Percentiles rank a stretch among this genome's conserved stretches.
Evolutionary conservation across 2,797 vertebrate genomes (phyloP).

Genomic region (Sorex maritimensis): DNA sequence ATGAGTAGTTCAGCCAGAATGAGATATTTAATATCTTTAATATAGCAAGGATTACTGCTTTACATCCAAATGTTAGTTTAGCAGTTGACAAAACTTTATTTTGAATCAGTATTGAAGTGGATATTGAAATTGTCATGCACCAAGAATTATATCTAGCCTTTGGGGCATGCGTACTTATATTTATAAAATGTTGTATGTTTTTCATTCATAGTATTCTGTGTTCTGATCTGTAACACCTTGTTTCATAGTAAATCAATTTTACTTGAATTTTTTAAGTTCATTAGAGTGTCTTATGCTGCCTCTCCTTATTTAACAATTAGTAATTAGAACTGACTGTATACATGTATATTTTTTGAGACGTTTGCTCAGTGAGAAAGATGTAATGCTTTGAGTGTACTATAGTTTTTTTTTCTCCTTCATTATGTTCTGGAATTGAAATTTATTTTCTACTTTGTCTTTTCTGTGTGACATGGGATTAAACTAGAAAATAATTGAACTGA

Average conservation of each 20-base stretch:
- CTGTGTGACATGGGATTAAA: constrained; percentile 39
- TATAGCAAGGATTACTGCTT: constrained; percentile 57
- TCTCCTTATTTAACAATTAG: constrained; percentile 53
- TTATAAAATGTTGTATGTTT: constrained; percentile 55
- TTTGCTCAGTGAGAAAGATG: constrained; percentile 47
- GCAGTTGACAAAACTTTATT: not conserved
- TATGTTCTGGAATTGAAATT: constrained; percentile 46
- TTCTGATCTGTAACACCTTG: constrained; percentile 41
- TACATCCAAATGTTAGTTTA: constrained; percentile 19
- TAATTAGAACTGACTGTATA: constrained; percentile 28
- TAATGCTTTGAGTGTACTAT: not conserved
- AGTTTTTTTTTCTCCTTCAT: constrained; percentile 11
- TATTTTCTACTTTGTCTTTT: constrained; percentile 68
- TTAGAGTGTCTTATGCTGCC: constrained; percentile 40
- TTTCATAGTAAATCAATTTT: constrained; percentile 60
- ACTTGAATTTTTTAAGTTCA: constrained; percentile 57
- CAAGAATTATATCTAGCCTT: constrained; percentile 34
- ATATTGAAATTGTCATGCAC: constrained; percentile 50
- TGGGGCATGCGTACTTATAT: not conserved
- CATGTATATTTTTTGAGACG: constrained; percentile 21
- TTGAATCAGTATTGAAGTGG: constrained; percentile 62
- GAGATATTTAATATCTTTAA: constrained; percentile 57
- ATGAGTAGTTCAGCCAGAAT: constrained; percentile 33
- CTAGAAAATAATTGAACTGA: constrained; percentile 68
- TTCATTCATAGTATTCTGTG: constrained; percentile 45